These are phyloP conservation scores for Hylaeus volcanicus DNA, from an alignment of 1,140 invertebrate species.

Conservation along the genomic window DNA sequence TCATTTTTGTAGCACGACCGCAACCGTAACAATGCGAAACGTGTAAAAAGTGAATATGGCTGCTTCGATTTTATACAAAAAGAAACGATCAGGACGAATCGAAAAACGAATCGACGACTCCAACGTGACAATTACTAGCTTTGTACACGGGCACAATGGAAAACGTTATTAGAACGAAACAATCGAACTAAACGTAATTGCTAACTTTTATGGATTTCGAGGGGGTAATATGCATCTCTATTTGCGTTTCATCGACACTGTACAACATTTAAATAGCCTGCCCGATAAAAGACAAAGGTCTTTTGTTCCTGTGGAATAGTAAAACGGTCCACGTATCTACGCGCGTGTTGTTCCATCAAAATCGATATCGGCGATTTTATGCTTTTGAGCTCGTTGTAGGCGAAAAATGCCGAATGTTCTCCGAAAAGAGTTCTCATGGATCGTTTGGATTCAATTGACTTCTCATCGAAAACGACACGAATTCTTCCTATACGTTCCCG, in stretches of 20 bases:
- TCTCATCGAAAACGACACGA: slow-evolving; percentile 1
- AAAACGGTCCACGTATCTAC: slow-evolving; percentile 12
- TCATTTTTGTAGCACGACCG: too few species aligned
- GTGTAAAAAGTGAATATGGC: neutral
- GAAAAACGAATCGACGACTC: neutral
- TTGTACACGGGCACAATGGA: slow-evolving; percentile 2
- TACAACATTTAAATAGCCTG: slow-evolving; percentile 3
- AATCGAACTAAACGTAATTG: slow-evolving; percentile 1
- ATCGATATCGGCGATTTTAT: slow-evolving; percentile 33
- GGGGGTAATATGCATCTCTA: slow-evolving; percentile 2
- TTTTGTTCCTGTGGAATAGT: slow-evolving; percentile 8
- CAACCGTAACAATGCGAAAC: neutral
- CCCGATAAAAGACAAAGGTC: slow-evolving; percentile 17
- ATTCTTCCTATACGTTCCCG: neutral
- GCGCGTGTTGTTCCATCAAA: slow-evolving; percentile 23
- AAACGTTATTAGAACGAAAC: slow-evolving; percentile 8
- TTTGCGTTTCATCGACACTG: slow-evolving; percentile 15
- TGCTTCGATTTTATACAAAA: neutral
- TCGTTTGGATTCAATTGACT: neutral
- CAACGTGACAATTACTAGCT: slow-evolving; percentile 7
- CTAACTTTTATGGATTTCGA: neutral
- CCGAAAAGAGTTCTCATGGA: neutral
- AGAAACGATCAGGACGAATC: neutral
- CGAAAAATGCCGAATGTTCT: neutral
- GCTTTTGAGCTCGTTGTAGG: slow-evolving; percentile 23